Evolutionary conservation across 2,797 vertebrate species (phyloP), one percentile per base, ranked within the genome.

Genomic region (Merluccius polli): DNA sequence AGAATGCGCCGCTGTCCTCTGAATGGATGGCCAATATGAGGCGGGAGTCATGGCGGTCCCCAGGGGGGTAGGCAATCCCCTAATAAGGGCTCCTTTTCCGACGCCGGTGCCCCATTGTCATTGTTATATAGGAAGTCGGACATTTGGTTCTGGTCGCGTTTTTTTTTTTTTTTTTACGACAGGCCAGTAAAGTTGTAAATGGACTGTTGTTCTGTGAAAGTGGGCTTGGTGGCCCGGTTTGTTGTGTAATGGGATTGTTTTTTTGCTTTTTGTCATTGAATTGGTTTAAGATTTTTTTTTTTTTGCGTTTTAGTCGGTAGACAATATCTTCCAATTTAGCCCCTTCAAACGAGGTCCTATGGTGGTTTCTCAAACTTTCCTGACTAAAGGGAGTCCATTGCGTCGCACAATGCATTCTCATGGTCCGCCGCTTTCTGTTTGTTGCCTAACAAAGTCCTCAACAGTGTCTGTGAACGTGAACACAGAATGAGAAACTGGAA

Each of bases 1-100:
- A 91, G 86, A 92, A 91, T 89, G 86, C 81, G n/a, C 71, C 11
- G 78, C 89, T 91, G 91, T 92, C 92, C 87, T 74, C 75, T 91
- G 91, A 93, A 94, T 92, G 86, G 90, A 93, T 93, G 91, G 88
- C 91, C 91, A 91, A 87, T 89, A 90, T 89, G 90, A 84, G 38
- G 41, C 70, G 4, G 88, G 87, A 59, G 52, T 59, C 52, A 59
- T n/a, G 77, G 84, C 72, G 81, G 82, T 91, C 91, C 92, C 88
- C 6, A 27, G 90, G 91, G 90, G 89, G 91, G 89, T 79, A 81
- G 82, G 83, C 80, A 81, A 85, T 83, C 84, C 86, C 90, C 91
- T 88, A 94, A 93, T 93, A 93, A 89, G 73, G 85, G 77, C 76
- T 87, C 85, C 87, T 87, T 89, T 89, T 73, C 79, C 80, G 84